phyloP scores from a whole-genome alignment of 2,888 invertebrate species.

The Laspeyria flexula region DNA sequence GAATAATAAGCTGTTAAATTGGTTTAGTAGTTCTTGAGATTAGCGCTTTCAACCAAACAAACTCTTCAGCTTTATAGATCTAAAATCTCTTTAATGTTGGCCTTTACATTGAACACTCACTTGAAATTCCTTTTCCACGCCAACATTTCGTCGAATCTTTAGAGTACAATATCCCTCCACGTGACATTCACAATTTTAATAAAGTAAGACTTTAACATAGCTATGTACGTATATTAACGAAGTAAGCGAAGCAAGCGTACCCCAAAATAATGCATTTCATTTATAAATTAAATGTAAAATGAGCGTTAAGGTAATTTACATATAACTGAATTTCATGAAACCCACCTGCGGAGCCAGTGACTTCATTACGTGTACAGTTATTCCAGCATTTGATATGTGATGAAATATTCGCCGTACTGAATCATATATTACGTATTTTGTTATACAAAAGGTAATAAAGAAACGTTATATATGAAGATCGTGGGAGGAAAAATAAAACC shows the following conservation, averaged over 20 bases:
- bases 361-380: constrained; percentile 32
- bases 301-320: constrained; percentile 34
- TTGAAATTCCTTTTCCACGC: no score
- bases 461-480: background rate
- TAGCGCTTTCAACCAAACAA: no score
- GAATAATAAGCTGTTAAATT: no score
- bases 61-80: no score
- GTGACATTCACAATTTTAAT: no score
- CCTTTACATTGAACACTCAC: no score
- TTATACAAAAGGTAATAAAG: background rate
- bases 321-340: constrained; percentile 38
- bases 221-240: background rate
- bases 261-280: constrained; percentile 30
- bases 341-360: constrained; percentile 23
- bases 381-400: constrained; percentile 19
- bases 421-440: background rate
- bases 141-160: no score
- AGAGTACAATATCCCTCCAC: no score
- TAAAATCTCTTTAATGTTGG: no score
- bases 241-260: constrained; percentile 5
- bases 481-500: background rate
- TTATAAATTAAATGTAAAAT: constrained; percentile 37
- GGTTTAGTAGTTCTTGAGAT: no score
- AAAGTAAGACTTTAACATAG: background rate
- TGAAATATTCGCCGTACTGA: background rate